These are phyloP conservation scores for Thryonomys swinderianus DNA, from an alignment of 2,113 vertebrate genomes.

Conservation along the genomic window DNA sequence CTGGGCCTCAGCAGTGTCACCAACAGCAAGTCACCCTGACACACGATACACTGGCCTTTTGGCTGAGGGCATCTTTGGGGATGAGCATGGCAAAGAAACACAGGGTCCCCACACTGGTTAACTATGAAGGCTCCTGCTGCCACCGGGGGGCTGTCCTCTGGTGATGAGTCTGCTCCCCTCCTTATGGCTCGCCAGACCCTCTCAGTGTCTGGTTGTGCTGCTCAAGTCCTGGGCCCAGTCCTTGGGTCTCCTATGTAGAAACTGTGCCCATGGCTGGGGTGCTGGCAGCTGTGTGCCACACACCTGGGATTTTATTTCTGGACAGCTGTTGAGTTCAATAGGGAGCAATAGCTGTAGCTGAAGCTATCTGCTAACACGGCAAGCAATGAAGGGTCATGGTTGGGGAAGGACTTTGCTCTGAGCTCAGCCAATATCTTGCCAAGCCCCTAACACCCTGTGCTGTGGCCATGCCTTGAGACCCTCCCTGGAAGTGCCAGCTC, in stretches of 20 bases:
- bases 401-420: not conserved
- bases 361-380: conserved; percentile 10
- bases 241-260: not conserved
- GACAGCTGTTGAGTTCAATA: not conserved
- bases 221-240: not conserved
- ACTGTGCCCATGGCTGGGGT: not conserved
- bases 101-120: not conserved
- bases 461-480: not conserved
- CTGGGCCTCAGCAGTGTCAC: not conserved
- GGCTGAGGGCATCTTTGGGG: not conserved
- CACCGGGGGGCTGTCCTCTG: not conserved
- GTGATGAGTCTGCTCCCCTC: not conserved
- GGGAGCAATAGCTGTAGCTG: not conserved
- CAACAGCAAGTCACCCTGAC: not conserved
- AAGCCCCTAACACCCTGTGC: not conserved
- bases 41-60: fast-evolving
- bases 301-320: not conserved
- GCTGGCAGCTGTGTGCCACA: not conserved
- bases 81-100: not conserved
- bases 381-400: not conserved
- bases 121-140: not conserved
- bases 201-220: not conserved
- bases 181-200: not conserved
- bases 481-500: not conserved
- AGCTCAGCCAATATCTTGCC: not conserved